These are phyloP conservation scores for Drosophila leontia DNA, from an alignment of 1,140 invertebrate species.

Conservation along the genomic window DNA sequence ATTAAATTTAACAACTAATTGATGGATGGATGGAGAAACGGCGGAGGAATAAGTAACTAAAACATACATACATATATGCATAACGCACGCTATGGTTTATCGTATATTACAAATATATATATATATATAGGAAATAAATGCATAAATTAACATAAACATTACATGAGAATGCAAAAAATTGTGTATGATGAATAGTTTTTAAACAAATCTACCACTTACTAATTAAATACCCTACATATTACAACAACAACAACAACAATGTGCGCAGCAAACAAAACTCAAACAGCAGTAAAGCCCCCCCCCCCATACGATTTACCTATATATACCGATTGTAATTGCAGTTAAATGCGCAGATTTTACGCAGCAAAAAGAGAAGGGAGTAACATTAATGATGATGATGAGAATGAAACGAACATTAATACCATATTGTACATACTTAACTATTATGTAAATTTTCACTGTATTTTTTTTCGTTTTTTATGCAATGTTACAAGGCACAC, in stretches of 20 bases:
- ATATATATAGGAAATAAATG: conserved; percentile 63
- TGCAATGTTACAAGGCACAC: conserved; percentile 62
- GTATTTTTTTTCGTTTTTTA: conserved; percentile 64
- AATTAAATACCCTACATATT: conserved; percentile 53
- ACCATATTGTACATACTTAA: conserved; percentile 73
- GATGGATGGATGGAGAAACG: not conserved
- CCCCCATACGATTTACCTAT: conserved; percentile 36
- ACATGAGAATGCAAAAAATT: conserved; percentile 41
- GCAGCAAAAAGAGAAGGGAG: conserved; percentile 31
- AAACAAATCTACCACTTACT: conserved; percentile 67
- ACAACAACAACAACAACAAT: conserved; percentile 39
- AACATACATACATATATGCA: conserved; percentile 61
- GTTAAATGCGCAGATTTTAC: conserved; percentile 49
- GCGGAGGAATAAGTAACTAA: conserved; percentile 66
- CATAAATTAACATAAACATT: conserved; percentile 54
- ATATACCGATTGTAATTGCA: conserved; percentile 56
- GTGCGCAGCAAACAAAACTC: conserved; percentile 55
- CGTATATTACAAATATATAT: conserved; percentile 59
- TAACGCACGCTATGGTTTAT: conserved; percentile 63
- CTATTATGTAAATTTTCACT: conserved; percentile 77
- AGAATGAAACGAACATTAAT: conserved; percentile 25
- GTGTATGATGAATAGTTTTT: conserved; percentile 71
- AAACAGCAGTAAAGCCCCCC: conserved; percentile 3
- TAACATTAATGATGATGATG: conserved; percentile 1
- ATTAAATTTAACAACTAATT: conserved; percentile 63